These are phyloP conservation scores for Piprites chloris DNA, from an alignment of 2,113 vertebrate genomes.

Conservation along the genomic window DNA sequence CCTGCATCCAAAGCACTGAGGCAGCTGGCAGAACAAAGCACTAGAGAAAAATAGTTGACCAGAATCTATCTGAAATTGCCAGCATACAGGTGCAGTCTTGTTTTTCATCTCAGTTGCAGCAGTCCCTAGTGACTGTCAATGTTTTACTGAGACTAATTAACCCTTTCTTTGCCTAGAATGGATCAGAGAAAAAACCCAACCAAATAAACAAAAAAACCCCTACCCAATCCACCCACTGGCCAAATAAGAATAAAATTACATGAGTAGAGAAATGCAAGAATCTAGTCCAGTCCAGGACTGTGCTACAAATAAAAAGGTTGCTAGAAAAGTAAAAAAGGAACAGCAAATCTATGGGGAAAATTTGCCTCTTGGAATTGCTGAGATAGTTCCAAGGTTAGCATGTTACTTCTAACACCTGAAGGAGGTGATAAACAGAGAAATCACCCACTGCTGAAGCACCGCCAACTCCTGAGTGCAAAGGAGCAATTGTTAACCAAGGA, in stretches of 20 bases:
- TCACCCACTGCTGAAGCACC: conserved; percentile 10
- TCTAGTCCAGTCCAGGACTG: background rate
- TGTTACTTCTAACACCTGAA: conserved; percentile 40
- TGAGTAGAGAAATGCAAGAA: background rate
- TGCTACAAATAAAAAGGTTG: background rate
- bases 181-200: background rate
- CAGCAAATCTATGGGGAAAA: background rate
- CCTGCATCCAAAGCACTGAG: conserved; percentile 80
- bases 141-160: conserved; percentile 74
- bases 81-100: conserved; percentile 81
- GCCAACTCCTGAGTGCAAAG: conserved; percentile 16
- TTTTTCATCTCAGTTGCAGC: conserved; percentile 73
- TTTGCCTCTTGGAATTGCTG: background rate
- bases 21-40: conserved; percentile 85
- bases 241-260: background rate
- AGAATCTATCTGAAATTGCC: conserved; percentile 75
- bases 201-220: background rate
- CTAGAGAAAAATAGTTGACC: conserved; percentile 76
- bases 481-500: conserved; percentile 47
- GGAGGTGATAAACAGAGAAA: conserved; percentile 39
- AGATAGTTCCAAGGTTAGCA: conserved; percentile 10
- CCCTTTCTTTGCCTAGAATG: conserved; percentile 56
- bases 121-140: conserved; percentile 74
- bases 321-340: background rate
- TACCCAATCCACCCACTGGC: background rate